Evolutionary conservation across 2,888 invertebrate species (phyloP).

Genomic region (Heliconius ethilla): DNA sequence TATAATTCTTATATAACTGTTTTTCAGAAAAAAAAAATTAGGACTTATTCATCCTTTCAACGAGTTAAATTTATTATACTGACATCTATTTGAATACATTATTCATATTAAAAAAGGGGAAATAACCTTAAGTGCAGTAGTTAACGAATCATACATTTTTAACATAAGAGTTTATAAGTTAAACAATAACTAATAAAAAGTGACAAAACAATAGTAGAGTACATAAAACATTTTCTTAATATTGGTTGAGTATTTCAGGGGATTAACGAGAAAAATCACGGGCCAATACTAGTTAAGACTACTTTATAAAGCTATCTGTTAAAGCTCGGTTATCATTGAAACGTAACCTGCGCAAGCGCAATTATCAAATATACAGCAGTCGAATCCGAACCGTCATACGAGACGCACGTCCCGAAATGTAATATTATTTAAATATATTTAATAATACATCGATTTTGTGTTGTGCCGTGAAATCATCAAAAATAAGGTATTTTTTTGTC

Average conservation of each 20-base stretch:
- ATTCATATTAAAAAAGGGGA: background rate
- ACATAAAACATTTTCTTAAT: background rate
- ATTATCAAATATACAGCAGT: constrained; percentile 40
- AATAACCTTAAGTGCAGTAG: background rate
- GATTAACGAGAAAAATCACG: background rate
- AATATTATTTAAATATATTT: constrained; percentile 3
- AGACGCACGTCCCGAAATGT: constrained; percentile 30
- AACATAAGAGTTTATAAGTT: background rate
- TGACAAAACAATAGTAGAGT: constrained; percentile 2
- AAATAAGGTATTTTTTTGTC: background rate
- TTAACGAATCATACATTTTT: background rate
- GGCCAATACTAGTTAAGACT: background rate
- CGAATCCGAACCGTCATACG: constrained; percentile 32
- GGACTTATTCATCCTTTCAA: background rate
- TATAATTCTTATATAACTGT: no score
- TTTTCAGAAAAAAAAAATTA: background rate
- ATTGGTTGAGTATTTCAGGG: background rate
- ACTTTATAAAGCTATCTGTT: constrained; percentile 13
- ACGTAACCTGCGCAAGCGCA: constrained; percentile 39
- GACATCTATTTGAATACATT: background rate
- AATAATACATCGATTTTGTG: constrained; percentile 6
- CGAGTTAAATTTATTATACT: background rate
- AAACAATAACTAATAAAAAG: background rate
- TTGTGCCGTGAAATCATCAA: constrained; percentile 5
- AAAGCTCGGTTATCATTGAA: constrained; percentile 32